phyloP scores from a whole-genome alignment of 2,797 vertebrate genomes.

The Semotilus atromaculatus region DNA sequence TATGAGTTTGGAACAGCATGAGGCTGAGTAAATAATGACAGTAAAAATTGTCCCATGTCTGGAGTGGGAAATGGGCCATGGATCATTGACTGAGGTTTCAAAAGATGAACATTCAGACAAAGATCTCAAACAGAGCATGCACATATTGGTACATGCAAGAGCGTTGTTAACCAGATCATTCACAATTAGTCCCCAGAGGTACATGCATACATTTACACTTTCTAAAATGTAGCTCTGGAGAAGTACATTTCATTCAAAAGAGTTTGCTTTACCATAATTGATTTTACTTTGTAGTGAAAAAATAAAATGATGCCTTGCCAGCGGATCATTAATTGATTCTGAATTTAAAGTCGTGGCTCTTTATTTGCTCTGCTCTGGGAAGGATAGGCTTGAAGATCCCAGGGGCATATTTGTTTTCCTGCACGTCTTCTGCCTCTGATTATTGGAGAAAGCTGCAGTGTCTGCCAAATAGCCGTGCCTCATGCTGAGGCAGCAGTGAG shows the following conservation, averaged over 20 bases:
- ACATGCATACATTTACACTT: not conserved
- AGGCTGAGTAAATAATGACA: slow-evolving; percentile 14
- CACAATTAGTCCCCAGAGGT: not conserved
- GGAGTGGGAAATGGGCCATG: slow-evolving; percentile 69
- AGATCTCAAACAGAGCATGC: slow-evolving; percentile 66
- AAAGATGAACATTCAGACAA: slow-evolving; percentile 43
- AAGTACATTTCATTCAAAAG: slow-evolving; percentile 22
- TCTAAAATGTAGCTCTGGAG: slow-evolving; percentile 3
- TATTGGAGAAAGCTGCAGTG: slow-evolving; percentile 48
- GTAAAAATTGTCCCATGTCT: slow-evolving; percentile 31
- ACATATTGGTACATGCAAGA: slow-evolving; percentile 28
- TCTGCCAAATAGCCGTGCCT: slow-evolving; percentile 41
- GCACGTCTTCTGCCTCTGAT: slow-evolving; percentile 49
- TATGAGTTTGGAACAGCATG: not conserved
- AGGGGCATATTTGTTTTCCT: slow-evolving; percentile 50
- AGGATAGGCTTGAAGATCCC: slow-evolving; percentile 50
- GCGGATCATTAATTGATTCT: slow-evolving; percentile 48
- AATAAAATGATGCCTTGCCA: slow-evolving; percentile 28
- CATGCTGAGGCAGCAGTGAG: slow-evolving; percentile 51
- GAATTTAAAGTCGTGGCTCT: slow-evolving; percentile 28
- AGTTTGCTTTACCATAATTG: slow-evolving; percentile 7
- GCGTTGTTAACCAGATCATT: not conserved
- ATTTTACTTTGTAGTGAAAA: slow-evolving; percentile 5
- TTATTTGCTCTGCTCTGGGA: slow-evolving; percentile 21
- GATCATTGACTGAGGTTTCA: slow-evolving; percentile 69